A percentile compares a stretch with the other conserved stretches of the same genome.
Evolutionary conservation across 2,797 vertebrate genomes (phyloP).

Genomic region (Hippocampus kuda): DNA sequence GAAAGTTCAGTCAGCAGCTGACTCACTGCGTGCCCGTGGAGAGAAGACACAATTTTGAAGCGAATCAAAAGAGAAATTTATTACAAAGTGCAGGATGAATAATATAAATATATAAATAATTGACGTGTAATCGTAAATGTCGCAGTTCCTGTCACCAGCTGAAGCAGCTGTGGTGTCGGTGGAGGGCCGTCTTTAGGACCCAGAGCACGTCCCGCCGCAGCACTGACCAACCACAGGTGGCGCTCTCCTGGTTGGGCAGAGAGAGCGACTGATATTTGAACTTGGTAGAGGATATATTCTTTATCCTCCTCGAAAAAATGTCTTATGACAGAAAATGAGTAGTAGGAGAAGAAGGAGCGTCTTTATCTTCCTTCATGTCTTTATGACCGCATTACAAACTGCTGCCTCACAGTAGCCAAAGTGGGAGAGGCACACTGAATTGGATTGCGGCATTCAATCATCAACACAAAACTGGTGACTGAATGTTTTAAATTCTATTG

Average conservation of each 20-base stretch:
- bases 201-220: neutral
- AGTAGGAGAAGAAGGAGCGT: too few species aligned
- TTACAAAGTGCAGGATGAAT: neutral
- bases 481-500: too few species aligned
- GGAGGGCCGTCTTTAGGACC: neutral
- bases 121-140: neutral
- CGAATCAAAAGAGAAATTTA: neutral
- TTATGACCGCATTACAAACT: too few species aligned
- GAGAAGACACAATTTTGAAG: neutral
- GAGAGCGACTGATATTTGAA: neutral
- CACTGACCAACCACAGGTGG: neutral
- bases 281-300: too few species aligned
- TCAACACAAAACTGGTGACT: neutral
- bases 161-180: neutral
- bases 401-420: too few species aligned
- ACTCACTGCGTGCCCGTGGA: neutral
- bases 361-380: too few species aligned
- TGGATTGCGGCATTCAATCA: too few species aligned
- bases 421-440: too few species aligned
- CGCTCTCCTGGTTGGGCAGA: neutral
- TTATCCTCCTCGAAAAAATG: too few species aligned
- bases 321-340: too few species aligned
- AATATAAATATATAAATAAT: constrained; percentile 6
- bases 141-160: neutral
- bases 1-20: neutral